Conservation (phyloP, 2,797 vertebrate species). For the Dendrocincla tyrannina region DNA sequence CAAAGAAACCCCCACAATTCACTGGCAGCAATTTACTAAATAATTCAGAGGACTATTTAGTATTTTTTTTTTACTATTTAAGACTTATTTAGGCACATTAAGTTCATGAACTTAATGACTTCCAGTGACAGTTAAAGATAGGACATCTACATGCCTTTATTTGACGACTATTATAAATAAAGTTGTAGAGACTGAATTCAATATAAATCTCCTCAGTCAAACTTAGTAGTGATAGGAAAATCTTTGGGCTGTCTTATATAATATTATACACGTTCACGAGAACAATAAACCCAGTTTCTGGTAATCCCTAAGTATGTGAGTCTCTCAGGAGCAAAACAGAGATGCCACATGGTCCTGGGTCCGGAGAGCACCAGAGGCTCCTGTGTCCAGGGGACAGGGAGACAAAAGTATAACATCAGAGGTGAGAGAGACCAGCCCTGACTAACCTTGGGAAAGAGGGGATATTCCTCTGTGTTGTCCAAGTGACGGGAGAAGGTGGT, state of each 20-base stretch:
- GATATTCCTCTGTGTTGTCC: no score
- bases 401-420: no score
- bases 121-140: not conserved
- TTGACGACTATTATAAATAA: not conserved
- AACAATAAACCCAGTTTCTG: not conserved
- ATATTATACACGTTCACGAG: not conserved
- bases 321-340: no score
- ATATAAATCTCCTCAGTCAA: not conserved
- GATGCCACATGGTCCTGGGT: no score
- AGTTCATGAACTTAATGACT: not conserved
- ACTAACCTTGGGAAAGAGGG: no score
- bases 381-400: no score
- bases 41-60: not conserved
- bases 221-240: not conserved
- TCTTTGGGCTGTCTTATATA: not conserved
- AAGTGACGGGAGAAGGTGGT: no score
- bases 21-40: not conserved
- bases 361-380: no score
- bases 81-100: not conserved
- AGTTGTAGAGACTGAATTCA: not conserved
- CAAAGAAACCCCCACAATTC: not conserved
- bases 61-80: not conserved
- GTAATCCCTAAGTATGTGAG: no score
- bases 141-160: not conserved
- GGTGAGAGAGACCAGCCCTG: no score